phyloP scores from a whole-genome alignment of 2,113 vertebrate genomes.

The Bubo bubo region DNA sequence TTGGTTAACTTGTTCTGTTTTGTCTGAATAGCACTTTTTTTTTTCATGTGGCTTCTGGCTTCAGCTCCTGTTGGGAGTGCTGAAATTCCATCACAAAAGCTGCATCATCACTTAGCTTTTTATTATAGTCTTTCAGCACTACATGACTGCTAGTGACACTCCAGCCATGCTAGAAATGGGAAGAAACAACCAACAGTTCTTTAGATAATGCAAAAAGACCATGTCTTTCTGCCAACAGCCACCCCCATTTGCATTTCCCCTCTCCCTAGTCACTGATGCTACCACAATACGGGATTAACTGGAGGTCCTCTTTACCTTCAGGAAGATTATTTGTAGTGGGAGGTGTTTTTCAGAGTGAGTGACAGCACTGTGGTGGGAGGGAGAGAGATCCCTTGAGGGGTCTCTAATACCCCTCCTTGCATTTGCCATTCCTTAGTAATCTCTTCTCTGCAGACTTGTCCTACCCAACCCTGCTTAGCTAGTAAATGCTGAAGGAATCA shows the following conservation, averaged over 20 bases:
- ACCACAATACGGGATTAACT: background rate
- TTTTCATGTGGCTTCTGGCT: background rate
- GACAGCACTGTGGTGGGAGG: background rate
- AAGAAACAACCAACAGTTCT: background rate
- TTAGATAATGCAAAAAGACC: background rate
- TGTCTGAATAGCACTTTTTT: background rate
- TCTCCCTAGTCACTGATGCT: background rate
- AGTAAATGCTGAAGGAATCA: background rate
- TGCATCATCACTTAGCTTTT: slow-evolving; percentile 37
- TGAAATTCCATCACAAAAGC: slow-evolving; percentile 49
- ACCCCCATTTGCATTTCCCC: background rate
- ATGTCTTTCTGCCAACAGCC: background rate
- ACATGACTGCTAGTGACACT: background rate
- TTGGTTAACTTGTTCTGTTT: slow-evolving; percentile 53
- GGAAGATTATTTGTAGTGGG: background rate
- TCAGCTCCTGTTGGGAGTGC: slow-evolving; percentile 25
- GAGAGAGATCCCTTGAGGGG: background rate
- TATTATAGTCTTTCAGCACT: slow-evolving; percentile 34
- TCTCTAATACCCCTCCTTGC: background rate
- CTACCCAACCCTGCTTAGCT: background rate
- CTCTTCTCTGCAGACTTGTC: slow-evolving; percentile 3
- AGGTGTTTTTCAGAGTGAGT: background rate
- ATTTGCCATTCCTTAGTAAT: background rate
- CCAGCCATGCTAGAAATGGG: slow-evolving; percentile 1
- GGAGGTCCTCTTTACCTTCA: background rate